Evolutionary conservation across 2,113 vertebrate species (phyloP).

Genomic region (Ochotona princeps): DNA sequence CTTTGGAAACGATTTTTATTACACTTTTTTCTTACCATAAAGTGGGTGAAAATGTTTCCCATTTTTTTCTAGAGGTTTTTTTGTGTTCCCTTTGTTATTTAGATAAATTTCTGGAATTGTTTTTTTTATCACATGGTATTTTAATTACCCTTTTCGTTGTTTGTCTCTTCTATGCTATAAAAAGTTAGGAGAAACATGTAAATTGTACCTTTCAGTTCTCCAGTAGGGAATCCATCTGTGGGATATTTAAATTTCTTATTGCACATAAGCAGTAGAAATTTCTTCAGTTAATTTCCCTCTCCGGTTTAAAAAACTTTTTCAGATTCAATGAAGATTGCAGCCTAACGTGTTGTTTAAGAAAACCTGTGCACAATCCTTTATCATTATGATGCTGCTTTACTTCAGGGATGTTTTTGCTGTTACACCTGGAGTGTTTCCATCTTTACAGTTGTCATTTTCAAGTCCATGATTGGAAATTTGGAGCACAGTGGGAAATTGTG

Average conservation of each 20-base stretch:
- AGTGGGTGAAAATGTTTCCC: neutral
- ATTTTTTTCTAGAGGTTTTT: neutral
- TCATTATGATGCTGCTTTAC: neutral
- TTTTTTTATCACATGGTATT: slow-evolving; percentile 2
- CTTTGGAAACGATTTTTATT: neutral
- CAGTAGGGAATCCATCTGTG: neutral
- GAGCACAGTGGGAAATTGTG: neutral
- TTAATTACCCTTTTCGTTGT: neutral
- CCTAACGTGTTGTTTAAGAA: neutral
- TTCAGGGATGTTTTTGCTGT: neutral
- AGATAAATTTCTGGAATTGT: neutral
- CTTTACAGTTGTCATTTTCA: neutral
- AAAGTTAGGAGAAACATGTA: neutral
- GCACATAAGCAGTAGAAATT: neutral
- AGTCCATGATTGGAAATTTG: neutral
- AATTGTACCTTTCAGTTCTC: neutral
- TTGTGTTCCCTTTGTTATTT: slow-evolving; percentile 7
- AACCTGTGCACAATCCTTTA: neutral
- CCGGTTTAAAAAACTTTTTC: neutral
- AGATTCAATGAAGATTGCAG: neutral
- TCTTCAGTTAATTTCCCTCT: neutral
- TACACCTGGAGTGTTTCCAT: neutral
- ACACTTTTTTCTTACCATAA: neutral
- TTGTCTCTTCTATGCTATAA: neutral
- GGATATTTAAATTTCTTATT: neutral